Conservation (phyloP, 2,888 invertebrate species). For the Barypeithes pellucidus region DNA sequence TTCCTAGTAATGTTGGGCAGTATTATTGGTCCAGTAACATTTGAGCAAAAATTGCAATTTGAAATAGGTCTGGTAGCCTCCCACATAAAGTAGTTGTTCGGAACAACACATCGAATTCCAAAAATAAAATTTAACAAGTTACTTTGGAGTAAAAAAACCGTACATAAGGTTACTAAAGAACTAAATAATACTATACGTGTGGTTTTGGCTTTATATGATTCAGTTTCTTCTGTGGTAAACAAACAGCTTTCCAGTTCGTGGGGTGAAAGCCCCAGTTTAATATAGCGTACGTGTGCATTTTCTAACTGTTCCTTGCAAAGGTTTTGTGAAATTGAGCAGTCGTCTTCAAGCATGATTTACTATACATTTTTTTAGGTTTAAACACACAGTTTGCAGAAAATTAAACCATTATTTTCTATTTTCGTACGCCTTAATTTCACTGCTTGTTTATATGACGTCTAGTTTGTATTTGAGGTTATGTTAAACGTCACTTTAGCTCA, state of each 20-base stretch:
- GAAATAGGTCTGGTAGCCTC: slow-evolving; percentile 89
- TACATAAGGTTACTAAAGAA: slow-evolving; percentile 21
- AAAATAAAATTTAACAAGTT: slow-evolving; percentile 64
- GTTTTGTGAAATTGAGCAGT: slow-evolving; percentile 34
- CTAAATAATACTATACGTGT: slow-evolving; percentile 17
- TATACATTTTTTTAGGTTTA: slow-evolving; percentile 35
- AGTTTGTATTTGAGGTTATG: slow-evolving; percentile 12
- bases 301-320: slow-evolving; percentile 7
- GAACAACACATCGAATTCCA: slow-evolving; percentile 82
- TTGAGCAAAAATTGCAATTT: slow-evolving; percentile 85
- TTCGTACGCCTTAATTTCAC: not conserved
- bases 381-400: not conserved
- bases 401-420: slow-evolving; percentile 6
- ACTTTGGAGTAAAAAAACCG: slow-evolving; percentile 10
- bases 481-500: not conserved
- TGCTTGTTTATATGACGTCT: slow-evolving; percentile 3
- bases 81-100: slow-evolving; percentile 90
- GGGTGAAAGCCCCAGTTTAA: slow-evolving; percentile 52
- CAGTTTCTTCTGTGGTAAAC: slow-evolving; percentile 19
- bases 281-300: slow-evolving; percentile 43
- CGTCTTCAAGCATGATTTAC: slow-evolving; percentile 36
- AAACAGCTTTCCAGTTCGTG: slow-evolving; percentile 52
- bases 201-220: slow-evolving; percentile 2
- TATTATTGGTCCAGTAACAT: slow-evolving; percentile 79
- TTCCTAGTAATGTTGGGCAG: slow-evolving; percentile 79